A percentile compares a stretch with the other conserved stretches of the same genome.
Evolutionary conservation across 2,888 invertebrate species (phyloP).

Genomic region (Lottia scabra): DNA sequence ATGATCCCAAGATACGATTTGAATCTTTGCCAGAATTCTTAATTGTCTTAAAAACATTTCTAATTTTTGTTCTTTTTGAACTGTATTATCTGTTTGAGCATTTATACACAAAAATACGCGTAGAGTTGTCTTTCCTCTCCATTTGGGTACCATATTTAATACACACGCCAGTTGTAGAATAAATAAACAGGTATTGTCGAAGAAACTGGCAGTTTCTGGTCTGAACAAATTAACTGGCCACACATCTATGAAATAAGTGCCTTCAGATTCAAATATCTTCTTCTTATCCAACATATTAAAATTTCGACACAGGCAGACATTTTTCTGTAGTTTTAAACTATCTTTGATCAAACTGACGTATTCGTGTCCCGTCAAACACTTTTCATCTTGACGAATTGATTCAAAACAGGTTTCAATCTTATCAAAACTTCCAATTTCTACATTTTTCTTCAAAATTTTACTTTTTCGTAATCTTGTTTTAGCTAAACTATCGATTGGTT

Average conservation of each 20-base stretch:
- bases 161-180: slow-evolving; percentile 97
- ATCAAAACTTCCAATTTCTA: slow-evolving; percentile 35
- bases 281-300: slow-evolving; percentile 87
- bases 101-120: slow-evolving; percentile 83
- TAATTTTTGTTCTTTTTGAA: slow-evolving; percentile 68
- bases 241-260: slow-evolving; percentile 87
- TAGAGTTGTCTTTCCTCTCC: slow-evolving; percentile 81
- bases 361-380: slow-evolving; percentile 72
- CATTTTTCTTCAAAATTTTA: slow-evolving; percentile 41
- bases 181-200: slow-evolving; percentile 92
- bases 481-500: slow-evolving; percentile 75
- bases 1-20: slow-evolving; percentile 72
- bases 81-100: slow-evolving; percentile 49
- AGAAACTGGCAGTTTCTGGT: slow-evolving; percentile 80
- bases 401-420: slow-evolving; percentile 45
- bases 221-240: slow-evolving; percentile 96
- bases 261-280: slow-evolving; percentile 77
- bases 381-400: slow-evolving; percentile 38
- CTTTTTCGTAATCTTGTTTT: slow-evolving; percentile 32
- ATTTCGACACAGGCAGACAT: slow-evolving; percentile 91
- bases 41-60: slow-evolving; percentile 80
- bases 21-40: slow-evolving; percentile 83
- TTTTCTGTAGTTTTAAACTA: slow-evolving; percentile 92
- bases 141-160: slow-evolving; percentile 80
- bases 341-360: slow-evolving; percentile 89